These are phyloP conservation scores for Seira ritae DNA, from an alignment of 2,888 invertebrate genomes.

Conservation along the genomic window DNA sequence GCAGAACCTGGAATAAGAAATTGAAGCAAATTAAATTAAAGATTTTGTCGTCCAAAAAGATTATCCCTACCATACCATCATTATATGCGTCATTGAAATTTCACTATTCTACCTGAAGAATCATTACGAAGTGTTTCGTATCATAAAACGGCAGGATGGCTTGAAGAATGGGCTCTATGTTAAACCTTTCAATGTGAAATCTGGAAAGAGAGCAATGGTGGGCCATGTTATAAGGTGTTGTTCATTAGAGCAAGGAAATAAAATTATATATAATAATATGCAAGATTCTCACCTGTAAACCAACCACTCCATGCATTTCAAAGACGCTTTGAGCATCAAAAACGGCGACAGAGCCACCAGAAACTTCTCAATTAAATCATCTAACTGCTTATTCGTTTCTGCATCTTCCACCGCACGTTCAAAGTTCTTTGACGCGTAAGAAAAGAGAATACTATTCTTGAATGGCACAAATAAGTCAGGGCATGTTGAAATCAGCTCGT, in stretches of 20 bases:
- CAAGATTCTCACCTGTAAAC: constrained; percentile 80
- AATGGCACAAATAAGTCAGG: constrained; percentile 83
- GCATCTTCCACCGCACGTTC: constrained; percentile 87
- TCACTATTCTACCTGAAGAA: constrained; percentile 81
- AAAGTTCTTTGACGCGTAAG: constrained; percentile 84
- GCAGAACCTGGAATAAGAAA: constrained; percentile 60
- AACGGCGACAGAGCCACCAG: constrained; percentile 90
- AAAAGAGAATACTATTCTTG: constrained; percentile 84
- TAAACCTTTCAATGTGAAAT: constrained; percentile 92
- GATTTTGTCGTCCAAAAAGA: neutral
- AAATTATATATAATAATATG: constrained; percentile 25
- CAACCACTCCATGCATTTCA: constrained; percentile 97
- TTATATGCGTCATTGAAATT: neutral
- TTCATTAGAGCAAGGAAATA: too few species aligned
- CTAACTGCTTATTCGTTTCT: constrained; percentile 85
- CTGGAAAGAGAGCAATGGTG: constrained; percentile 76
- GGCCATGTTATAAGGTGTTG: too few species aligned
- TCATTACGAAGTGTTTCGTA: constrained; percentile 88
- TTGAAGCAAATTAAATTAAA: constrained; percentile 24
- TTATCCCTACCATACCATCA: neutral
- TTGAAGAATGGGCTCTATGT: constrained; percentile 86
- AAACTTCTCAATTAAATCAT: constrained; percentile 86
- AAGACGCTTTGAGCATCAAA: constrained; percentile 87
- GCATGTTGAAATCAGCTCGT: constrained; percentile 87
- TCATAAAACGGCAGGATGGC: constrained; percentile 95